Evolutionary conservation across 2,113 vertebrate species (phyloP), one percentile per base, ranked within the genome.

Genomic region (Puntigrus tetrazona): DNA sequence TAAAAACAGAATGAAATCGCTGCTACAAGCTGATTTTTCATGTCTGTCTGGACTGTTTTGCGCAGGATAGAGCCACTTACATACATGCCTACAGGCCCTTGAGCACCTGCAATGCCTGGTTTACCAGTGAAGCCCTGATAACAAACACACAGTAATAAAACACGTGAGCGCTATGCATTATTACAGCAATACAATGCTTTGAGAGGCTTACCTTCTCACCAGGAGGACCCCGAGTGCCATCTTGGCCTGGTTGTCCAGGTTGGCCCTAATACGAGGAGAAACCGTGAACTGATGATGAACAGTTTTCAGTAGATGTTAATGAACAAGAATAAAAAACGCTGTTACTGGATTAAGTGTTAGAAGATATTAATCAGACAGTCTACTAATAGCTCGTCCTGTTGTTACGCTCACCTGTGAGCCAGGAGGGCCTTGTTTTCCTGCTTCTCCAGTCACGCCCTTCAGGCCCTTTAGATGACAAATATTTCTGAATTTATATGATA

Each of bases 111-210:
- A 0, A 36, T 16, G 27, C 95, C 95, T 0, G 88, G 88, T 86
- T 94, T 94, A n/a, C 95, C 95, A 22, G 92, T 90, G 67, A 95
- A 89, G 2, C 95, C 95, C 95, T 95, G 89, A 34, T 55, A 74
- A 73, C 73, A 10, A 85, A 14, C 73, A 29, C 78, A 79, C 7
- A 11, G 3, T 73, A 43, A 80, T 67, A 25, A 47, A 4, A 13
- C 7, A 70, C 10, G 29, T 55, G 16, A 25, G 55, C 7, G 16
- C 41, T 55, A n/a, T 9, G 7, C 47, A 43, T 77, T 47, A 82
- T 3, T n/a, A 38, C 22, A 14, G 11, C 18, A 25, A 25, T 36
- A 31, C 16, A 3, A 4, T 8, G 20, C 7, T 41, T 38, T 8
- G 27, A 59, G 38, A 63, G 52, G 52, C 93, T 94, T 85, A 96